Percentiles rank a stretch among this genome's conserved stretches.
Conservation (phyloP, 2,797 vertebrate species). For the Micropoecilia bifurca region DNA sequence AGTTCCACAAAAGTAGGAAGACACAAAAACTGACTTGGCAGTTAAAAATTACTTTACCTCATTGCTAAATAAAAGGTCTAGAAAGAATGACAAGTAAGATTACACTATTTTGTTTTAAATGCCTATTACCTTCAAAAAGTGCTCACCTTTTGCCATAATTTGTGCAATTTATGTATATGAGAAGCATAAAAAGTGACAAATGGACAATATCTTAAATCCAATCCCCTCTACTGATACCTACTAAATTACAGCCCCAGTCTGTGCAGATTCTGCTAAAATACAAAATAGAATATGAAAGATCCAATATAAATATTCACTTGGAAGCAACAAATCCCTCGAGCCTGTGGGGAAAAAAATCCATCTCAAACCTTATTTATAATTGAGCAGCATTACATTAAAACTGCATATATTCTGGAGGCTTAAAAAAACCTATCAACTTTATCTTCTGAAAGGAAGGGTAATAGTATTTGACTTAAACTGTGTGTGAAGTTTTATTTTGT, state of each 20-base stretch:
- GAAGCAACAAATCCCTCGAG: not conserved
- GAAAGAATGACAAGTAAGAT: conserved; percentile 31
- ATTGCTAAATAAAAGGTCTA: conserved; percentile 17
- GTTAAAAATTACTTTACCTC: conserved; percentile 24
- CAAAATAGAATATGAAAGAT: not conserved
- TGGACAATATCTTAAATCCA: conserved; percentile 3
- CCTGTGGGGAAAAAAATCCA: not conserved
- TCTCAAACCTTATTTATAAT: not conserved
- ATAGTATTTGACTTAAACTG: not conserved
- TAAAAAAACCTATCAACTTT: not conserved
- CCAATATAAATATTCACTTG: not conserved
- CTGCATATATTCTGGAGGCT: not conserved
- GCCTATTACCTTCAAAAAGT: not conserved
- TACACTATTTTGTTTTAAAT: conserved; percentile 31
- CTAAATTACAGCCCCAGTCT: not conserved
- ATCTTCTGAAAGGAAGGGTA: not conserved
- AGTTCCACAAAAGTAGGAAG: conserved; percentile 30
- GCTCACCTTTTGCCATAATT: not conserved
- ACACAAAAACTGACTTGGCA: conserved; percentile 19
- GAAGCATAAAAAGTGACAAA: not conserved
- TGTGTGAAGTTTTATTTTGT: not conserved
- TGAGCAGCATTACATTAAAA: not conserved
- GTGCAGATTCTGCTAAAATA: not conserved
- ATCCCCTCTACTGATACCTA: conserved; percentile 6
- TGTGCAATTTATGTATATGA: conserved; percentile 9